Percentiles rank a stretch among this genome's conserved stretches.
Conservation (phyloP, 2,888 invertebrate species). For the Hymenopus coronatus region DNA sequence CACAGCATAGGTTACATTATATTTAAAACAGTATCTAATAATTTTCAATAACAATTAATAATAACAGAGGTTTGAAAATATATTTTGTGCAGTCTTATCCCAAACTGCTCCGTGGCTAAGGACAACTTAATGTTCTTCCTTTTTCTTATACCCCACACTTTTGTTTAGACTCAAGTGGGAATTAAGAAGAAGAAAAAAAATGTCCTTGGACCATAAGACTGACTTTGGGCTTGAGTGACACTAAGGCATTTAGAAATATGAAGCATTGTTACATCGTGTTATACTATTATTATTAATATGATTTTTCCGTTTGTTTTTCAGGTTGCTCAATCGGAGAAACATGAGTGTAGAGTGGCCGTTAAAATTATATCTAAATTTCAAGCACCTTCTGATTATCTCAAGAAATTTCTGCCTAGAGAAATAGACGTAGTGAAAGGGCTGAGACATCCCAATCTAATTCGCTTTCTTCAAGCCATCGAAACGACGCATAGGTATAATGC, state of each 20-base stretch:
- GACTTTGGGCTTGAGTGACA: too few species aligned
- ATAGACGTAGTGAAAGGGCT: slow-evolving; percentile 79
- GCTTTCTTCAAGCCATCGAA: slow-evolving; percentile 80
- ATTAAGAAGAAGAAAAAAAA: too few species aligned
- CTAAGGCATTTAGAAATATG: background rate
- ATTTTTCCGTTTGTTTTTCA: slow-evolving; percentile 39
- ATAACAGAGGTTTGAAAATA: background rate
- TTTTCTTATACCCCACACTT: too few species aligned
- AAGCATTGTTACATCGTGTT: background rate
- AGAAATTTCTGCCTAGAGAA: slow-evolving; percentile 77
- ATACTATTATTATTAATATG: background rate
- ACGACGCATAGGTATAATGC: slow-evolving; percentile 68
- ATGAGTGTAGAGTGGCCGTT: slow-evolving; percentile 72
- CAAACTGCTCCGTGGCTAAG: background rate
- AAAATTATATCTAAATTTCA: slow-evolving; percentile 82
- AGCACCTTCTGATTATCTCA: slow-evolving; percentile 75
- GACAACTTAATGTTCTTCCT: background rate
- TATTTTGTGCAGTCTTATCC: background rate
- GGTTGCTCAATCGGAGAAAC: slow-evolving; percentile 71
- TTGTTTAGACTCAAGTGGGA: too few species aligned
- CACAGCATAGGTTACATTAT: too few species aligned
- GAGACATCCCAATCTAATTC: slow-evolving; percentile 74
- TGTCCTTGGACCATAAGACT: too few species aligned
- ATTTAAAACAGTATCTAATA: too few species aligned
- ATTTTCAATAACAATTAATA: background rate